phyloP scores from a whole-genome alignment of 2,888 invertebrate genomes.

The Tachystola acroxantha region DNA sequence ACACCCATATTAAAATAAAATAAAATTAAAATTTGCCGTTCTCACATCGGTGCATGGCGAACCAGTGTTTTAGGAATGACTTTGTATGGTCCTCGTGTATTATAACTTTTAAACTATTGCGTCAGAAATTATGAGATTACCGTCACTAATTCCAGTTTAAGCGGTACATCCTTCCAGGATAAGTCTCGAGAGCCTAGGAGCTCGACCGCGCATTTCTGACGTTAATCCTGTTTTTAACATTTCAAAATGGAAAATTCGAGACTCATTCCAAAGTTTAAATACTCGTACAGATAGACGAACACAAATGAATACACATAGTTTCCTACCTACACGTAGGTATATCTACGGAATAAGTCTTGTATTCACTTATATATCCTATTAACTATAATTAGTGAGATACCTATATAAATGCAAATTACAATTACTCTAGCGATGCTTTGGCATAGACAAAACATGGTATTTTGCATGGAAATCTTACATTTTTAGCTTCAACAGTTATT shows the following conservation, averaged over 20 bases:
- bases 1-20: no score
- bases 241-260: slow-evolving; percentile 42
- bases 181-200: no score
- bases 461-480: slow-evolving; percentile 25
- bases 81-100: no score
- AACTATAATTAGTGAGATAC: slow-evolving; percentile 73
- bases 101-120: no score
- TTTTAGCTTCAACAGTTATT: slow-evolving; percentile 15
- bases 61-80: no score
- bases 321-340: slow-evolving; percentile 33
- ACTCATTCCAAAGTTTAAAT: slow-evolving; percentile 54
- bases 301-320: slow-evolving; percentile 48
- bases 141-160: no score
- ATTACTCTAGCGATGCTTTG: slow-evolving; percentile 78
- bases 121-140: no score
- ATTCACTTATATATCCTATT: slow-evolving; percentile 52
- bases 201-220: no score
- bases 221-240: slow-evolving; percentile 8
- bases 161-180: no score
- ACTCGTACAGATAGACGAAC: slow-evolving; percentile 43
- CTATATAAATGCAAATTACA: slow-evolving; percentile 77
- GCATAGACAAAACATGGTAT: slow-evolving; percentile 77
- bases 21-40: no score
- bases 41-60: no score
- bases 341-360: slow-evolving; percentile 74